phyloP scores from a whole-genome alignment of 2,113 vertebrate species.

The Spilogale gracilis region DNA sequence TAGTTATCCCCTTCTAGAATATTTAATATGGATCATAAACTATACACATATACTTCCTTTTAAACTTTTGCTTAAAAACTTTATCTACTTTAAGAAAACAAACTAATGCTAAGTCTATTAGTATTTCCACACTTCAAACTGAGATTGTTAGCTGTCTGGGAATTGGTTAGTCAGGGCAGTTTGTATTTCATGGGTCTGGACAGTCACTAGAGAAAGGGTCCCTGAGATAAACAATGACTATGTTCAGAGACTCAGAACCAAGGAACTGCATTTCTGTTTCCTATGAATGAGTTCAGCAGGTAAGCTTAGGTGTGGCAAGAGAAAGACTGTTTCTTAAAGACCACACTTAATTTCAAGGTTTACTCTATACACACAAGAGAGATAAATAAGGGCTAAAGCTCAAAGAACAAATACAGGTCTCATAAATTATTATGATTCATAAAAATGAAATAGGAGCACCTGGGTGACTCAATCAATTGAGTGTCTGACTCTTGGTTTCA shows the following conservation, averaged over 20 bases:
- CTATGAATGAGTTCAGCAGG: not conserved
- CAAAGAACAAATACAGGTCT: not conserved
- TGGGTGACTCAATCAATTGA: not conserved
- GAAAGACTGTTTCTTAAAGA: conserved; percentile 1
- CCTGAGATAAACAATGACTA: not conserved
- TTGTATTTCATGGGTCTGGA: not conserved
- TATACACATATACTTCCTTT: conserved; percentile 34
- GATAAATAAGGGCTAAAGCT: not conserved
- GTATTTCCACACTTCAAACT: not conserved
- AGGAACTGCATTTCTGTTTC: not conserved
- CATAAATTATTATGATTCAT: not conserved
- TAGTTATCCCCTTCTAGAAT: conserved; percentile 15
- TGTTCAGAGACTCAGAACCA: not conserved
- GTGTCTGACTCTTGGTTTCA: not conserved
- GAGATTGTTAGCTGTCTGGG: conserved; percentile 1
- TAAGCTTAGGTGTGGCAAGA: not conserved
- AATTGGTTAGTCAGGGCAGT: not conserved
- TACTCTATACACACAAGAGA: not conserved
- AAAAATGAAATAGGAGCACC: conserved; percentile 8
- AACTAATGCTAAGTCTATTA: not conserved
- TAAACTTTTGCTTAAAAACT: conserved; percentile 34
- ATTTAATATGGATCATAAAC: conserved; percentile 53
- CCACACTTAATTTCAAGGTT: conserved; percentile 40
- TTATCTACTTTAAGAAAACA: conserved; percentile 60
- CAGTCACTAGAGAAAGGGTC: not conserved